Evolutionary conservation across 2,888 invertebrate genomes (phyloP).

Genomic region (Tenodera sinensis): DNA sequence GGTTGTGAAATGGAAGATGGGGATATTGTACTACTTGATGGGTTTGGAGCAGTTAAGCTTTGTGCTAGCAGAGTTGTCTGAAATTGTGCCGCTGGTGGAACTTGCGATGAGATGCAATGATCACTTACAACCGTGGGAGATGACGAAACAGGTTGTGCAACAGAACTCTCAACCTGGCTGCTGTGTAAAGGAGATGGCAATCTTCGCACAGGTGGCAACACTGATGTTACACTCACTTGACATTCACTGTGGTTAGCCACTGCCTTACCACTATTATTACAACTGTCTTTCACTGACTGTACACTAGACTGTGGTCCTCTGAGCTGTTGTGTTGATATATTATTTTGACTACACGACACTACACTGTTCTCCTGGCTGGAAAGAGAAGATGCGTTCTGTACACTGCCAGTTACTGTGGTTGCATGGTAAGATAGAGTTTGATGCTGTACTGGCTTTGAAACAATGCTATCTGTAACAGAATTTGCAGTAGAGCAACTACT

Average conservation of each 20-base stretch:
- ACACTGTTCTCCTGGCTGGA: neutral
- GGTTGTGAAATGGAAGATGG: neutral
- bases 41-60: neutral
- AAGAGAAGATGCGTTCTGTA: neutral
- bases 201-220: neutral
- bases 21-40: neutral
- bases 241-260: neutral
- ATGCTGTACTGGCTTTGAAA: neutral
- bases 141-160: neutral
- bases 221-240: neutral
- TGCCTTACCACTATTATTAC: neutral
- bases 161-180: neutral
- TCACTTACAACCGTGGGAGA: neutral
- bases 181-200: neutral
- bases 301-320: neutral
- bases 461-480: neutral
- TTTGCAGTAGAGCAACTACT: neutral
- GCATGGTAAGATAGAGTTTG: neutral
- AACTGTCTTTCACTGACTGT: constrained; percentile 3
- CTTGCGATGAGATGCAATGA: neutral
- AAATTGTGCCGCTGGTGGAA: neutral
- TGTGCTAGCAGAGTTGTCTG: neutral
- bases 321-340: neutral
- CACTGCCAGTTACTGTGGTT: neutral
- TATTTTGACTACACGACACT: neutral